Evolutionary conservation across 2,113 vertebrate genomes (phyloP).

Genomic region (Heliornis fulica): DNA sequence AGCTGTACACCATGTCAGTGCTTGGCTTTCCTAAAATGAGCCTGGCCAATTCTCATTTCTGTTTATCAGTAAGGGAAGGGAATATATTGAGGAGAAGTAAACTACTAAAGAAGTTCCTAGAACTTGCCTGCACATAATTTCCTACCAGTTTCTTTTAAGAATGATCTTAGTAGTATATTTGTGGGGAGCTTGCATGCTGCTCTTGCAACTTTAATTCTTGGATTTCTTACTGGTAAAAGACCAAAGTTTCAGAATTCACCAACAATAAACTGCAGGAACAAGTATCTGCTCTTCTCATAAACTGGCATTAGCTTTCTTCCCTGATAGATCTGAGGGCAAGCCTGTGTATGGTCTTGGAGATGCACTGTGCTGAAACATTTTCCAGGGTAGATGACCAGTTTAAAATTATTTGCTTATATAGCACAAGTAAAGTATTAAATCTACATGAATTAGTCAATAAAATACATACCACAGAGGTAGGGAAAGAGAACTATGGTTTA

Average conservation of each 20-base stretch:
- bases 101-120: not conserved
- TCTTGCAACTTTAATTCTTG: not conserved
- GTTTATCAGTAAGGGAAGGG: not conserved
- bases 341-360: not conserved
- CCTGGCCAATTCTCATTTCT: not conserved
- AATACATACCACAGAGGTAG: not conserved
- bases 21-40: not conserved
- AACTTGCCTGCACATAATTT: not conserved
- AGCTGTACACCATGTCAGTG: not conserved
- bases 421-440: not conserved
- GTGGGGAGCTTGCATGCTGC: not conserved
- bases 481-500: not conserved
- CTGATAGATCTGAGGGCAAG: not conserved
- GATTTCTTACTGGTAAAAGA: not conserved
- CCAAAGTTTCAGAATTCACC: not conserved
- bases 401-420: conserved; percentile 42
- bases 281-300: conserved; percentile 10
- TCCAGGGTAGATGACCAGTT: conserved; percentile 40
- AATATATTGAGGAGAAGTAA: not conserved
- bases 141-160: not conserved
- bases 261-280: not conserved
- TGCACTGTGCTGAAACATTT: not conserved
- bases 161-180: not conserved
- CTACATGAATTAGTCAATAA: not conserved
- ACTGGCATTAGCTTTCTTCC: not conserved